Evolutionary conservation across 2,888 invertebrate genomes (phyloP).

Genomic region (Saturnia pavonia): DNA sequence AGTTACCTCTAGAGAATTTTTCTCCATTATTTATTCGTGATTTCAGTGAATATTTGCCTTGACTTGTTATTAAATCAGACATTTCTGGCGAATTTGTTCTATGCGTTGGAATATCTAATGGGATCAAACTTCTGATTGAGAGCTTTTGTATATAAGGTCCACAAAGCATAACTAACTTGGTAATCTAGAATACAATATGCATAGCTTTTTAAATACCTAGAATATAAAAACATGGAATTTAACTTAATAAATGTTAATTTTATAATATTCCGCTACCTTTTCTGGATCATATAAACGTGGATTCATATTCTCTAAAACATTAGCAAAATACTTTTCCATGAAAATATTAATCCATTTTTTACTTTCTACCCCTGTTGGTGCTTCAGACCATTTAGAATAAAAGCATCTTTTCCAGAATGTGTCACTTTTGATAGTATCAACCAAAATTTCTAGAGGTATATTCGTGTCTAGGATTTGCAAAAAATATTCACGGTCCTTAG

Average conservation of each 20-base stretch:
- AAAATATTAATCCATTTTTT: constrained; percentile 72
- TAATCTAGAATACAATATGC: constrained; percentile 47
- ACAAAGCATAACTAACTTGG: constrained; percentile 68
- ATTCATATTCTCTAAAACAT: constrained; percentile 74
- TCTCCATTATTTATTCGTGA: constrained; percentile 43
- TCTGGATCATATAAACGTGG: constrained; percentile 76
- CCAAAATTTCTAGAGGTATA: constrained; percentile 67
- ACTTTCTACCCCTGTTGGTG: constrained; percentile 44
- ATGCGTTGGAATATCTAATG: constrained; percentile 67
- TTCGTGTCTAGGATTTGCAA: constrained; percentile 66
- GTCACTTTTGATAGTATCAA: constrained; percentile 72
- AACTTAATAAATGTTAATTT: neutral
- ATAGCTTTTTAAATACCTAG: constrained; percentile 16
- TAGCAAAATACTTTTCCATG: constrained; percentile 71
- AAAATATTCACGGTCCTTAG: constrained; percentile 70
- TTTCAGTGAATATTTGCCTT: constrained; percentile 48
- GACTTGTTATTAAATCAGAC: constrained; percentile 67
- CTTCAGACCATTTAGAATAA: constrained; percentile 60
- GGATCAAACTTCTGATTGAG: constrained; percentile 66
- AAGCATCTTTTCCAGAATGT: constrained; percentile 77
- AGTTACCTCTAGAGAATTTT: constrained; percentile 56
- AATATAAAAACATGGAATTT: neutral
- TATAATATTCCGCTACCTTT: constrained; percentile 49
- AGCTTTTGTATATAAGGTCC: constrained; percentile 69
- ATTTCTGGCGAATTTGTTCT: constrained; percentile 73